phyloP scores from a whole-genome alignment of 2,113 vertebrate species.

The Antechinus flavipes region DNA sequence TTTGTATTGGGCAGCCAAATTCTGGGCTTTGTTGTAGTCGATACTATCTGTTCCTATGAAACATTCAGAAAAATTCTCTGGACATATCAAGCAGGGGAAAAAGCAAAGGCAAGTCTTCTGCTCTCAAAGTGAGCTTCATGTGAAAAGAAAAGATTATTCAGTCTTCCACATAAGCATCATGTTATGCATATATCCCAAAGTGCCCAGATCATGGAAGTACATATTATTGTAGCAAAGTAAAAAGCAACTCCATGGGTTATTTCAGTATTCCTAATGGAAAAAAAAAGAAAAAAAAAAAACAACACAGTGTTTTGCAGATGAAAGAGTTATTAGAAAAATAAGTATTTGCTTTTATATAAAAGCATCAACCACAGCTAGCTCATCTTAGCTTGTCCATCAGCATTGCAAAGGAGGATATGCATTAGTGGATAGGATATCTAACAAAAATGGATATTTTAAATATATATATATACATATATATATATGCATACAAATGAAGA shows the following conservation, averaged over 20 bases:
- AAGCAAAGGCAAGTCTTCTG: slow-evolving; percentile 15
- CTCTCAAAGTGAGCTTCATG: neutral
- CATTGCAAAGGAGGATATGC: slow-evolving; percentile 14
- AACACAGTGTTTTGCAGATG: slow-evolving; percentile 66
- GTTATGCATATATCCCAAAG: slow-evolving; percentile 67
- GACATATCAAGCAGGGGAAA: neutral
- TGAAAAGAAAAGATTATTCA: slow-evolving; percentile 2
- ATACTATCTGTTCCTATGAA: neutral
- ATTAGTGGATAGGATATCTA: slow-evolving; percentile 49
- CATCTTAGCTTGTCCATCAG: slow-evolving; percentile 48
- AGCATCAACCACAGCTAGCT: slow-evolving; percentile 63
- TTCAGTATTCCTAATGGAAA: slow-evolving; percentile 80
- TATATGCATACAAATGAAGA: neutral
- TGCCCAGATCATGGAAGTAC: slow-evolving; percentile 42
- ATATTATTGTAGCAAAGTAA: slow-evolving; percentile 69
- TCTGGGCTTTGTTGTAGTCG: neutral
- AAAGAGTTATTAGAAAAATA: slow-evolving; percentile 81
- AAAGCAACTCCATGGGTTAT: slow-evolving; percentile 76
- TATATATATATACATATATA: too few relatives aligned
- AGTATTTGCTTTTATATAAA: slow-evolving; percentile 75
- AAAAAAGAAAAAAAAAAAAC: slow-evolving; percentile 50
- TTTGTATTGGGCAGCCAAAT: neutral
- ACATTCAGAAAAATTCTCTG: neutral
- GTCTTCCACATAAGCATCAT: slow-evolving; percentile 10
- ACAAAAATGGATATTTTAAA: slow-evolving; percentile 38